These are phyloP conservation scores for Willowsia nigromaculata DNA, from an alignment of 2,888 invertebrate genomes.

Conservation along the genomic window DNA sequence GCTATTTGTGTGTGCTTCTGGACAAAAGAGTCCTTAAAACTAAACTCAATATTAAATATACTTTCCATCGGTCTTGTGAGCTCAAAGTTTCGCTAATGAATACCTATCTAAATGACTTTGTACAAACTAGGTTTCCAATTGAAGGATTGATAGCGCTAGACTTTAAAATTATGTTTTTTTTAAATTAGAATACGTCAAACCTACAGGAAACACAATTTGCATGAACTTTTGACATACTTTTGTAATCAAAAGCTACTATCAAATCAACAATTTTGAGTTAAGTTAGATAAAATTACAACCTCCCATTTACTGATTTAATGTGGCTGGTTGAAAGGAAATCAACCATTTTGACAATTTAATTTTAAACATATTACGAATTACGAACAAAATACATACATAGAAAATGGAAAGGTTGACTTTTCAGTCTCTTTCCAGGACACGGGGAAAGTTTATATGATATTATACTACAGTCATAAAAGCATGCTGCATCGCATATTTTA, in stretches of 20 bases:
- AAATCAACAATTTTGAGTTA: not conserved
- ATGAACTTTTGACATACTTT: constrained; percentile 23
- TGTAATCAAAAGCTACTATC: not conserved
- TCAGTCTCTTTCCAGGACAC: not conserved
- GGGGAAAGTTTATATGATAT: not conserved
- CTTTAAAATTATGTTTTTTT: too few species aligned
- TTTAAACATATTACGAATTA: not conserved
- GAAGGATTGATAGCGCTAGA: too few species aligned
- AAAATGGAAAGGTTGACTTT: constrained; percentile 6
- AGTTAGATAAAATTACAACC: not conserved
- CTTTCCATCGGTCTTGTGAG: too few species aligned
- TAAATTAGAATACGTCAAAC: not conserved
- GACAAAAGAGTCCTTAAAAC: too few species aligned
- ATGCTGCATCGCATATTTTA: not conserved
- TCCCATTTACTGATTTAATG: not conserved
- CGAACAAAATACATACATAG: not conserved
- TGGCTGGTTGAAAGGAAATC: too few species aligned
- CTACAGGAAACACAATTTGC: not conserved
- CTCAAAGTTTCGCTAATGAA: too few species aligned
- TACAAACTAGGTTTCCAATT: too few species aligned
- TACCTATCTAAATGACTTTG: too few species aligned
- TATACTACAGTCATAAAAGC: not conserved
- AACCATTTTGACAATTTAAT: not conserved
- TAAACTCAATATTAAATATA: too few species aligned
- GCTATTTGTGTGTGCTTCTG: too few species aligned